Evolutionary conservation across 2,113 vertebrate species (phyloP).

Genomic region (Larimichthys crocea): DNA sequence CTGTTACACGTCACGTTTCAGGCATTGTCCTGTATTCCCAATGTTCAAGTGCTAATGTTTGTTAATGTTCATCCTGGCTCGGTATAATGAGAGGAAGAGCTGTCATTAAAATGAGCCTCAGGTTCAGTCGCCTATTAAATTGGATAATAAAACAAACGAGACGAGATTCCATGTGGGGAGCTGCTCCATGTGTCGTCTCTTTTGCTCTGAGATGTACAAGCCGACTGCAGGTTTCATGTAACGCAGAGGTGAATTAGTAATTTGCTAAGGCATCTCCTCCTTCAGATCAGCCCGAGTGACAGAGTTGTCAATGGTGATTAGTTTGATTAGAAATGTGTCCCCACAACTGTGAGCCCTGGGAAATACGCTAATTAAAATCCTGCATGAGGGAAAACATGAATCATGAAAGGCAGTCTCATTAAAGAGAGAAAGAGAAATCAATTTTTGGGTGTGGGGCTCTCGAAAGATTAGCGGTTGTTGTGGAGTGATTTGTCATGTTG

Average conservation of each 20-base stretch:
- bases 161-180: constrained; percentile 13
- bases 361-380: constrained; percentile 73
- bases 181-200: constrained; percentile 32
- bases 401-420: constrained; percentile 79
- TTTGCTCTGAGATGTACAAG: constrained; percentile 28
- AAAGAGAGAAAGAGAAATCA: constrained; percentile 75
- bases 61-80: constrained; percentile 59
- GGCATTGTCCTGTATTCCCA: constrained; percentile 48
- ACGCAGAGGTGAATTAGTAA: constrained; percentile 43
- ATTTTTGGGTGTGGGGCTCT: constrained; percentile 64
- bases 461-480: constrained; percentile 62
- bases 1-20: constrained; percentile 43
- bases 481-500: constrained; percentile 54
- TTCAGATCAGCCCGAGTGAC: constrained; percentile 39
- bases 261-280: constrained; percentile 39
- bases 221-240: constrained; percentile 2
- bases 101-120: constrained; percentile 54
- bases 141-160: constrained; percentile 66
- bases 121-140: constrained; percentile 72
- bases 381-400: constrained; percentile 70
- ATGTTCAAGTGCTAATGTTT: constrained; percentile 47
- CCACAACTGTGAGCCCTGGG: constrained; percentile 39
- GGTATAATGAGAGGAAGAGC: constrained; percentile 56
- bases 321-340: constrained; percentile 63
- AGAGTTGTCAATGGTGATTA: constrained; percentile 59